Conservation (phyloP, 1,140 invertebrate genomes). For the Schlechtendalia chinensis region DNA sequence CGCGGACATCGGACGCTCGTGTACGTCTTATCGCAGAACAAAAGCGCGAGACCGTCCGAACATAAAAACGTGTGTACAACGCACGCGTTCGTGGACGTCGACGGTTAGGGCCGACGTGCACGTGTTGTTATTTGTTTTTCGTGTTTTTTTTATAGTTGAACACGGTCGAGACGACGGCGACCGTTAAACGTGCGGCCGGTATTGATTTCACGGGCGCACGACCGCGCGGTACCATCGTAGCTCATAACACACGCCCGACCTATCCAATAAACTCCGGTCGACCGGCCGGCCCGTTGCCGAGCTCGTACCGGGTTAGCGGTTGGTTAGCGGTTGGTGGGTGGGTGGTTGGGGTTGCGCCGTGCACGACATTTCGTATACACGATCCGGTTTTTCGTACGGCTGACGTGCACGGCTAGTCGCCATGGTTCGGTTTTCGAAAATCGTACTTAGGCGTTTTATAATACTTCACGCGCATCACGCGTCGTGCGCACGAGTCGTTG, state of each 20-base stretch:
- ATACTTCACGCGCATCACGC: too few species aligned
- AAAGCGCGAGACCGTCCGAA: neutral
- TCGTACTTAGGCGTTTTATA: too few species aligned
- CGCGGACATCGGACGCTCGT: too few species aligned
- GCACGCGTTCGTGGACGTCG: too few species aligned
- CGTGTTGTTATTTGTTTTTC: neutral
- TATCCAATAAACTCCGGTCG: constrained; percentile 39
- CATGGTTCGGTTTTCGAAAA: too few species aligned
- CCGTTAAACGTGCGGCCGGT: constrained; percentile 26
- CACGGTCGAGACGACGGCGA: neutral
- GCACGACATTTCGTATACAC: neutral
- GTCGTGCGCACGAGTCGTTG: too few species aligned
- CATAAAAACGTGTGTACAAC: too few species aligned
- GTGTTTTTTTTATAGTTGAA: neutral
- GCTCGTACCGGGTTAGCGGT: too few species aligned
- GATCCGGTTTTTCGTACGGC: neutral
- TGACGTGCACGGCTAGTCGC: too few species aligned
- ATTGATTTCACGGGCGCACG: constrained; percentile 38
- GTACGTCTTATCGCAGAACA: neutral
- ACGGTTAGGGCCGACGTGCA: too few species aligned
- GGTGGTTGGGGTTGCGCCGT: neutral
- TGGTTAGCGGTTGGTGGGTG: too few species aligned
- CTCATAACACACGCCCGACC: neutral
- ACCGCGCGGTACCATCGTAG: constrained; percentile 7
- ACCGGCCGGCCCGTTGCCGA: constrained; percentile 19